Percentiles rank a stretch among this genome's conserved stretches.
phyloP scores from a whole-genome alignment of 1,140 invertebrate genomes.

The Monochamus saltuarius region DNA sequence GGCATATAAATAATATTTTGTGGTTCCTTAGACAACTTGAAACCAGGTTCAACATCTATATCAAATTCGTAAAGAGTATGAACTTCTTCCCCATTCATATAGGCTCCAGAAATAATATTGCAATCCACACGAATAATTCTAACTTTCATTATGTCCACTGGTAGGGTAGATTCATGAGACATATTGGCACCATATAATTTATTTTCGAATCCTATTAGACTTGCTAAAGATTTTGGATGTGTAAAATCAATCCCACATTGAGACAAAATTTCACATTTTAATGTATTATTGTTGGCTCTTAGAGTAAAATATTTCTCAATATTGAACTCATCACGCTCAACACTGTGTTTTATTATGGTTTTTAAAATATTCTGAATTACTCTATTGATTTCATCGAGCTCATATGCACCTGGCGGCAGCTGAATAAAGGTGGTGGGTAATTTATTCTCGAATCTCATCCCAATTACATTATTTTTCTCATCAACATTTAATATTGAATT shows the following conservation, averaged over 20 bases:
- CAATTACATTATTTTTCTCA: slow-evolving; percentile 20
- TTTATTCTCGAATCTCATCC: background rate
- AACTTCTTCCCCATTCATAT: slow-evolving; percentile 12
- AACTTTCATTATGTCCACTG: slow-evolving; percentile 22
- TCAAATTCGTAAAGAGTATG: slow-evolving; percentile 22
- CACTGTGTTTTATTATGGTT: background rate
- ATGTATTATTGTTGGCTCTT: slow-evolving; percentile 19
- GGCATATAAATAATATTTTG: slow-evolving; percentile 25
- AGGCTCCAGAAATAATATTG: slow-evolving; percentile 21
- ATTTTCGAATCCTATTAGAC: slow-evolving; percentile 8
- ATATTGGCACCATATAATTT: slow-evolving; percentile 3
- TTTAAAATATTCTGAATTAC: background rate
- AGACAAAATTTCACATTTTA: slow-evolving; percentile 20
- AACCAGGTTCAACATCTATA: slow-evolving; percentile 21
- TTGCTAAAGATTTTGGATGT: background rate
- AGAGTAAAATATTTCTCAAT: slow-evolving; percentile 14
- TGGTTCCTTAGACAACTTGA: slow-evolving; percentile 17
- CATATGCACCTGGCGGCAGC: slow-evolving; percentile 15
- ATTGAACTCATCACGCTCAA: background rate
- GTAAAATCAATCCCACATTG: slow-evolving; percentile 20
- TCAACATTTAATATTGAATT: slow-evolving; percentile 23
- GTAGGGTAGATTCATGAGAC: slow-evolving; percentile 14
- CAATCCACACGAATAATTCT: slow-evolving; percentile 21
- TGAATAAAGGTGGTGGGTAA: background rate
- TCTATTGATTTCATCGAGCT: slow-evolving; percentile 12